These are phyloP conservation scores for Carlito syrichta DNA, from an alignment of 2,113 vertebrate genomes.

Conservation along the genomic window DNA sequence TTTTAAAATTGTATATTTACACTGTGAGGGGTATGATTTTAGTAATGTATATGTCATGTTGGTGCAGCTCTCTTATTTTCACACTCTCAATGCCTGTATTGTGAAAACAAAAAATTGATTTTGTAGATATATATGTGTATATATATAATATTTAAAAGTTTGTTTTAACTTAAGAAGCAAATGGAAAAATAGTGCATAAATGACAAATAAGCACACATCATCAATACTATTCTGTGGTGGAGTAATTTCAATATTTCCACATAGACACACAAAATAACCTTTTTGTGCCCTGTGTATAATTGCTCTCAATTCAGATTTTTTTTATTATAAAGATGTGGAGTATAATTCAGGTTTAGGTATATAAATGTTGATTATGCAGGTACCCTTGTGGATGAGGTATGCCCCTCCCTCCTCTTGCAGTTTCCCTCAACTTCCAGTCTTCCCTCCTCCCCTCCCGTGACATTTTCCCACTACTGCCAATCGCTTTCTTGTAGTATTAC, in stretches of 20 bases:
- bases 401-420: no score
- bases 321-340: no score
- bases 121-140: no score
- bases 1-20: background rate
- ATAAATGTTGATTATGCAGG: no score
- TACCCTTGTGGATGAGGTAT: no score
- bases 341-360: no score
- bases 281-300: background rate
- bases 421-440: no score
- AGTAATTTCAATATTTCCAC: background rate
- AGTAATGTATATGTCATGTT: background rate
- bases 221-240: background rate
- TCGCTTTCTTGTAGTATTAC: no score
- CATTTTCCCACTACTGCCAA: no score
- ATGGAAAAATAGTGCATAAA: background rate
- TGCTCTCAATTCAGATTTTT: background rate
- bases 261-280: background rate
- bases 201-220: background rate
- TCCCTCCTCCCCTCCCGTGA: no score
- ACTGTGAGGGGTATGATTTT: background rate
- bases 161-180: background rate
- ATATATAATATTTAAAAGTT: background rate
- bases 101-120: background rate
- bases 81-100: background rate
- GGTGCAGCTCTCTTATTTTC: background rate